Base-by-base conservation (phyloP, 1,140 invertebrate genomes). In the Drosophila subobscura region DNA sequence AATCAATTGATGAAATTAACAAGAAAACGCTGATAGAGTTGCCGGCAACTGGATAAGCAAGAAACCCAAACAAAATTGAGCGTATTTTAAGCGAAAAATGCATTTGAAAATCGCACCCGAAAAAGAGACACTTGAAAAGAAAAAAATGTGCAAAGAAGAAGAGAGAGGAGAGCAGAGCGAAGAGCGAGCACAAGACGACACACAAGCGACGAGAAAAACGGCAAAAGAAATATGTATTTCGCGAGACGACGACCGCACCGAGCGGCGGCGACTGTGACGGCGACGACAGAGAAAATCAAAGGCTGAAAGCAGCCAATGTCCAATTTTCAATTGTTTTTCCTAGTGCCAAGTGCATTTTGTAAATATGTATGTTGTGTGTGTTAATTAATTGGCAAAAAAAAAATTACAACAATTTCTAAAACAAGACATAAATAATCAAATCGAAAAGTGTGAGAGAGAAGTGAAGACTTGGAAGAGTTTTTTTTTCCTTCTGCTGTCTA, bases 201-300 rank as follows among this genome's bases (percentile, higher is more conserved):
- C 77, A 85, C 81, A 77, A 85, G 73, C 73, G 84, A 80, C 72
- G 71, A 65, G 59, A 74, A 73, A 73, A 74, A 74, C 72, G 72
- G 72, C 72, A 90, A 84, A 88, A 90, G 89, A 90, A 90, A 90
- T 84, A 86, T 90, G 89, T 90, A 90, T 90, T 90, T 90, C 89
- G 85, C 85, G 88, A 90, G 76, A 77, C 84, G 67, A 79, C 76
- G 60, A 60, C 57, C 55, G 52, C 57, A 42, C 57, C 66, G 50
- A 52, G 50, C 37, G 50, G 16, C 22, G 42, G 14, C 25, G 41
- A 55, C 37, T 23, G 52, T 25, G 53, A 55, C 41, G 53, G 44
- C 51, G 33, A 55, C 37, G 41, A 16, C 41, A 44, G 23, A 55
- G 53, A 45, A 37, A 37, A 37, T 37, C 33, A 63, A 72, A 72